A percentile compares a stretch with the other conserved stretches of the same genome.
Conservation (phyloP, 1,140 invertebrate genomes). For the Calliphora vicina region DNA sequence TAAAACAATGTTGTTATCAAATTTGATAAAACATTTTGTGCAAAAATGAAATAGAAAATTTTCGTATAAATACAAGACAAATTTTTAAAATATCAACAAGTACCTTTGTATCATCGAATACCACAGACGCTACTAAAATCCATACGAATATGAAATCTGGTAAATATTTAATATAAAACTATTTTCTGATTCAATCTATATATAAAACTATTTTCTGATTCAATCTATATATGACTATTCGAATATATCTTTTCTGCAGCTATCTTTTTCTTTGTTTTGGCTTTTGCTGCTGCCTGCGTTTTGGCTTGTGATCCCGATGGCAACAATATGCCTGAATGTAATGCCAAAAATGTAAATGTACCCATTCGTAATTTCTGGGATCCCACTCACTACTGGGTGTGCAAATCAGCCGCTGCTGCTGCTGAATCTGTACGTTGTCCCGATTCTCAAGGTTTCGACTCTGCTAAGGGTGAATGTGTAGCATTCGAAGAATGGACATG, state of each 20-base stretch:
- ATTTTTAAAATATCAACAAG: too few species aligned
- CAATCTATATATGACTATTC: too few species aligned
- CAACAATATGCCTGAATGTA: not conserved
- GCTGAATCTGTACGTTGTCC: constrained; percentile 1
- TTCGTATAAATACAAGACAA: too few species aligned
- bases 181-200: too few species aligned
- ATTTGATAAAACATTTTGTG: too few species aligned
- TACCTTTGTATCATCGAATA: too few species aligned
- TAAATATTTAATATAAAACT: not conserved
- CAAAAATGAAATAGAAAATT: too few species aligned
- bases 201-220: too few species aligned
- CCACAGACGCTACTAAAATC: not conserved
- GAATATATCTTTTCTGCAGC: not conserved
- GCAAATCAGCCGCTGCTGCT: not conserved
- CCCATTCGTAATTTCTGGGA: constrained; percentile 23
- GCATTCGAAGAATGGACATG: not conserved
- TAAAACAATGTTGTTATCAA: too few species aligned
- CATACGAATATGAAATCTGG: not conserved
- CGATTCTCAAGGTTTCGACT: not conserved
- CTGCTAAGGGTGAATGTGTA: not conserved
- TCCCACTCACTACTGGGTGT: not conserved
- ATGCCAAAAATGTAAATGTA: not conserved
- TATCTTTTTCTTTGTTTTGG: not conserved
- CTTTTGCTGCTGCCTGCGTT: not conserved
- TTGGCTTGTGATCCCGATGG: constrained; percentile 9